These are phyloP conservation scores for Agonopterix arenella DNA, from an alignment of 2,888 invertebrate species.

Conservation along the genomic window DNA sequence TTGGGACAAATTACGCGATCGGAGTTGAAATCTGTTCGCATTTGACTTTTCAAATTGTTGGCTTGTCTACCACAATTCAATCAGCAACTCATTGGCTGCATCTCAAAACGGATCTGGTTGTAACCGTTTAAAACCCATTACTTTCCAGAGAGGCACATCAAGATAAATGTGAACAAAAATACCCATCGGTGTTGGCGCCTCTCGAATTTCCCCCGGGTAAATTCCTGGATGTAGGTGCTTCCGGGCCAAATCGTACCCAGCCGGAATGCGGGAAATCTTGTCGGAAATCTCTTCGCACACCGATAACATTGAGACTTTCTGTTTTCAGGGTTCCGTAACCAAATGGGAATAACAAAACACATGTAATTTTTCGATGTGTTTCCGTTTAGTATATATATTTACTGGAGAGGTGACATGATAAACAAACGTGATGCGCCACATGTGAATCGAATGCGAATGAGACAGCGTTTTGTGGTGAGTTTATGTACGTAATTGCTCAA, in stretches of 20 bases:
- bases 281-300: conserved; percentile 42
- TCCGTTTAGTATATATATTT: too few species aligned
- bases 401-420: too few species aligned
- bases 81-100: conserved; percentile 35
- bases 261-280: conserved; percentile 43
- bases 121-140: conserved; percentile 51
- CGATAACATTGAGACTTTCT: conserved; percentile 32
- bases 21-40: too few species aligned
- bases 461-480: too few species aligned
- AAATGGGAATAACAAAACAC: too few species aligned
- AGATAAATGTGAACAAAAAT: conserved; percentile 45
- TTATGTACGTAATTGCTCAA: too few species aligned
- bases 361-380: too few species aligned
- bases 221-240: conserved; percentile 39
- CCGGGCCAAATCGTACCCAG: conserved; percentile 23
- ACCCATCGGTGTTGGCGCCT: conserved; percentile 12
- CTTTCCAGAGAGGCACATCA: conserved; percentile 29
- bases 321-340: conserved; percentile 3
- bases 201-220: conserved; percentile 28
- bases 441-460: too few species aligned
- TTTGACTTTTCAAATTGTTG: too few species aligned
- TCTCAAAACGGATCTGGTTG: conserved; percentile 42
- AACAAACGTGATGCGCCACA: too few species aligned
- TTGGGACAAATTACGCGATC: too few species aligned
- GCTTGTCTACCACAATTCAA: conserved; percentile 29